phyloP scores from a whole-genome alignment of 2,888 invertebrate species.

The Pyrochroa serraticornis region DNA sequence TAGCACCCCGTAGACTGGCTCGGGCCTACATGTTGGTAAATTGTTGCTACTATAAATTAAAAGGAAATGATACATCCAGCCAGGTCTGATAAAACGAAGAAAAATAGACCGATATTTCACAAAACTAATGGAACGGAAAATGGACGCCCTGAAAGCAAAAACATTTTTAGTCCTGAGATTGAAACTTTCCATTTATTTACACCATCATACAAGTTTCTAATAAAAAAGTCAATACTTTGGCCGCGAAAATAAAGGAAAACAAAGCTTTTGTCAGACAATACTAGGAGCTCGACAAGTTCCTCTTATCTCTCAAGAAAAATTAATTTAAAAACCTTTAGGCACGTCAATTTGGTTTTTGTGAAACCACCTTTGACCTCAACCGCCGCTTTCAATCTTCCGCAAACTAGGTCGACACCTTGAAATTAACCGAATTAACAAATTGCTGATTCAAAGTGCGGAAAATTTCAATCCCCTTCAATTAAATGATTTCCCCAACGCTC shows the following conservation, averaged over 20 bases:
- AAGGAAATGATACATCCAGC: constrained; percentile 26
- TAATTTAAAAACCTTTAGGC: no score
- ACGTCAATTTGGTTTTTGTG: no score
- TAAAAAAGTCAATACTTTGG: not conserved
- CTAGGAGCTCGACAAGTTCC: no score
- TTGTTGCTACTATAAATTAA: constrained; percentile 25
- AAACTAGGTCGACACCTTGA: no score
- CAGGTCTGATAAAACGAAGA: constrained; percentile 18
- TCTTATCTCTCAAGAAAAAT: no score
- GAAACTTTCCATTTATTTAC: constrained; percentile 20
- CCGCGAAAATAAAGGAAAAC: not conserved
- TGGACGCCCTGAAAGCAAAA: constrained; percentile 21
- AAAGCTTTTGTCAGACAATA: not conserved
- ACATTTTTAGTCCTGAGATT: constrained; percentile 19
- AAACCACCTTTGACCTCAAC: no score
- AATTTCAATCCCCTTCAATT: not conserved
- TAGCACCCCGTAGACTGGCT: constrained; percentile 1
- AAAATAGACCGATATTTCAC: constrained; percentile 25
- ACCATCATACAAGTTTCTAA: not conserved
- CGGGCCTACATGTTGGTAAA: constrained; percentile 3
- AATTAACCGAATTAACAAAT: no score
- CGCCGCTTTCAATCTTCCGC: no score
- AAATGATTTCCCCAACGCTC: constrained; percentile 8
- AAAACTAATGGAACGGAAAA: constrained; percentile 27
- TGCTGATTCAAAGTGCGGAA: no score